These are phyloP conservation scores for Drosophila recens DNA, from an alignment of 2,888 invertebrate genomes.

Conservation along the genomic window DNA sequence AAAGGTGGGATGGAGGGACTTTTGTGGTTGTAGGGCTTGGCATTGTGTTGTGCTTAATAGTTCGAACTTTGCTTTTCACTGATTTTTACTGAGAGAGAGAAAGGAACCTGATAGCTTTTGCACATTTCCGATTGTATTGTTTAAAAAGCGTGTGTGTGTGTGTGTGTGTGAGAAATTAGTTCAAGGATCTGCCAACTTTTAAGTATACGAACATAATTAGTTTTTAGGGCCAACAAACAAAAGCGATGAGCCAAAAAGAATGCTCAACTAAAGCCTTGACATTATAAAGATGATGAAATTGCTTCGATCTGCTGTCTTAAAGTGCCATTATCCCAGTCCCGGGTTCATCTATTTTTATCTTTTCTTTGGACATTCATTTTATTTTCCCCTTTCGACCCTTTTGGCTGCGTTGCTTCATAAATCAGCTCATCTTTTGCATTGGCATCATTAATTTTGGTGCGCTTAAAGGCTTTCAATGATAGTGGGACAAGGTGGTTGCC, in stretches of 20 bases:
- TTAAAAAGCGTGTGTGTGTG: background rate
- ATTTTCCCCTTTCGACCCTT: background rate
- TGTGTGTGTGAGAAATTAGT: slow-evolving; percentile 31
- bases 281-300: background rate
- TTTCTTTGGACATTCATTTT: background rate
- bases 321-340: background rate
- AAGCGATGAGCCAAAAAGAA: background rate
- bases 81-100: slow-evolving; percentile 28
- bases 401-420: slow-evolving; percentile 38
- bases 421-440: slow-evolving; percentile 40
- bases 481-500: slow-evolving; percentile 28
- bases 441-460: slow-evolving; percentile 48
- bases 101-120: slow-evolving; percentile 19
- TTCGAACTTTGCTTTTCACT: slow-evolving; percentile 47
- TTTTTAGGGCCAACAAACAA: slow-evolving; percentile 3
- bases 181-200: slow-evolving; percentile 39
- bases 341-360: slow-evolving; percentile 17
- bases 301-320: background rate
- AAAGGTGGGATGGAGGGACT: background rate
- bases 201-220: slow-evolving; percentile 21
- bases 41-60: slow-evolving; percentile 36
- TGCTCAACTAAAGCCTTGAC: background rate
- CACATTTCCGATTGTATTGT: slow-evolving; percentile 34
- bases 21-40: slow-evolving; percentile 20
- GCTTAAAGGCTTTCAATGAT: slow-evolving; percentile 37